Percentiles rank a stretch among this genome's conserved stretches.
phyloP scores from a whole-genome alignment of 2,888 invertebrate species.

The Callyntrura guangdongensis region DNA sequence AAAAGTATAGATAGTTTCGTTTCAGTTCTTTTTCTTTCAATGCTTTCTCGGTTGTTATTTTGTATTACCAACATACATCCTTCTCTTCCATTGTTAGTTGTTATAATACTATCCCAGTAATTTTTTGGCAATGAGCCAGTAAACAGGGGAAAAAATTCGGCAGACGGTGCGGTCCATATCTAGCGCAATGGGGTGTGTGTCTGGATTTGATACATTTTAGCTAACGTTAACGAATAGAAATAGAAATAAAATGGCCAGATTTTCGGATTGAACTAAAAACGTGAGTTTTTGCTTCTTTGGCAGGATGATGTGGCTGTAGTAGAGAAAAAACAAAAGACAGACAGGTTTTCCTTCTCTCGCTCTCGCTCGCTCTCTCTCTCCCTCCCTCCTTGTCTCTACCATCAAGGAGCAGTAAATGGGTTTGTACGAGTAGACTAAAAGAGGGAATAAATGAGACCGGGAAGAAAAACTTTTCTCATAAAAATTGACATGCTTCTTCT shows the following conservation, averaged over 20 bases:
- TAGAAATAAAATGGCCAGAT: slow-evolving; percentile 64
- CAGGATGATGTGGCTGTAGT: not conserved
- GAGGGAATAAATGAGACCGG: not conserved
- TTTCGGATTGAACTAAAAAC: slow-evolving; percentile 43
- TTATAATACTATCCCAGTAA: not conserved
- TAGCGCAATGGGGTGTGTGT: too few species aligned
- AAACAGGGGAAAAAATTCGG: not conserved
- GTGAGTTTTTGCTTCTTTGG: slow-evolving; percentile 7
- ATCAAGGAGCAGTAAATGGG: not conserved
- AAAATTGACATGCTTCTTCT: slow-evolving; percentile 75
- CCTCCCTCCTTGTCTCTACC: too few species aligned
- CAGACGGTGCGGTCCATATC: slow-evolving; percentile 29
- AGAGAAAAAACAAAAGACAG: not conserved
- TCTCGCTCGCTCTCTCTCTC: not conserved
- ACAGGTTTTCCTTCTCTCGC: too few species aligned
- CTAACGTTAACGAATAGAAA: slow-evolving; percentile 35
- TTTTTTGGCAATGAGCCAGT: slow-evolving; percentile 53
- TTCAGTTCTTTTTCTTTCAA: too few species aligned
- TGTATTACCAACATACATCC: not conserved
- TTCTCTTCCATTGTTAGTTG: not conserved
- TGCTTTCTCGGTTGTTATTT: not conserved
- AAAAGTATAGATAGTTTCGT: too few species aligned
- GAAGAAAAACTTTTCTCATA: slow-evolving; percentile 76
- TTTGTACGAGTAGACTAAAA: slow-evolving; percentile 20
- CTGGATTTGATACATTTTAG: slow-evolving; percentile 22